A percentile compares a stretch with the other conserved stretches of the same genome.
Conservation (phyloP, 2,113 vertebrate genomes). For the Dolichotis patagonum region DNA sequence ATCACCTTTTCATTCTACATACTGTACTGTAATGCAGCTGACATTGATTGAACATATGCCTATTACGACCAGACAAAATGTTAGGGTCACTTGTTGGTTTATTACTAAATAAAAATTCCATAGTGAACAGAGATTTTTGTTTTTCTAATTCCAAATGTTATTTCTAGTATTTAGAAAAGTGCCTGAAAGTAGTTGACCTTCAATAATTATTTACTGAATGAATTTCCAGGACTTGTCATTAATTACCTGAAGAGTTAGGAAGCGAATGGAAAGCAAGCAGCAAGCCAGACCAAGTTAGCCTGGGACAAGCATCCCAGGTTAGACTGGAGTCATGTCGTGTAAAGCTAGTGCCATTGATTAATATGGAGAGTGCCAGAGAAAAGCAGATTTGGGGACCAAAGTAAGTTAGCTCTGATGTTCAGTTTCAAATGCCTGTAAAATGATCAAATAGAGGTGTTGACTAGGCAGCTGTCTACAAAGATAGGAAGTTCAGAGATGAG, state of each 20-base stretch:
- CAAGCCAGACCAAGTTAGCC: background rate
- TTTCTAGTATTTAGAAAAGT: background rate
- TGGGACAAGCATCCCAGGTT: background rate
- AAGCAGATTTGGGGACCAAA: background rate
- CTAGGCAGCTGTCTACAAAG: background rate
- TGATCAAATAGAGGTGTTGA: background rate
- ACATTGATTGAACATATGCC: background rate
- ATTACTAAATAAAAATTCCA: background rate
- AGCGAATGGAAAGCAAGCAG: background rate
- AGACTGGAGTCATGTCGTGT: background rate
- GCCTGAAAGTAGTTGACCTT: background rate
- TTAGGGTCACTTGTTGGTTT: background rate
- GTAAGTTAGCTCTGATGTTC: background rate
- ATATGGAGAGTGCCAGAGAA: background rate
- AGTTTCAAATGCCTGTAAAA: background rate
- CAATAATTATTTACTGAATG: background rate
- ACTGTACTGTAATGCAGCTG: background rate
- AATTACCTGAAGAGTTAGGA: background rate
- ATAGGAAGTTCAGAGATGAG: conserved; percentile 16
- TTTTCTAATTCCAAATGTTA: background rate
- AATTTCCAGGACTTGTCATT: background rate
- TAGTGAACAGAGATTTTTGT: background rate
- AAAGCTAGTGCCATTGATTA: background rate
- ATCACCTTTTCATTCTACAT: background rate
- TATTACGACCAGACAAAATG: background rate